Percentiles rank a stretch among this genome's conserved stretches.
These are phyloP conservation scores for Psophia crepitans DNA, from an alignment of 2,113 vertebrate species.

Conservation along the genomic window DNA sequence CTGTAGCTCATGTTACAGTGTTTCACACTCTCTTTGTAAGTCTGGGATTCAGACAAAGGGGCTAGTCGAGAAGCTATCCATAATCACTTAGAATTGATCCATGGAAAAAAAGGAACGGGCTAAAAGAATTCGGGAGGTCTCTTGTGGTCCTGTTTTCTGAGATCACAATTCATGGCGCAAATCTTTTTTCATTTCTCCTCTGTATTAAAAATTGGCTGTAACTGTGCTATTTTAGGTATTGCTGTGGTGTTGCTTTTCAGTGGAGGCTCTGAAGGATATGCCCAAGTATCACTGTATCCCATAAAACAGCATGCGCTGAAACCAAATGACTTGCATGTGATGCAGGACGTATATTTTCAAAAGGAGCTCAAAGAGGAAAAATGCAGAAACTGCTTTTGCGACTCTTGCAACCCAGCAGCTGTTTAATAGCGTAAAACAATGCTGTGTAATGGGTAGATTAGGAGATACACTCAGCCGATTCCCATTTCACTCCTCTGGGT, in stretches of 20 bases:
- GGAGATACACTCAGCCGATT: not conserved
- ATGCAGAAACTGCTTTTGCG: not conserved
- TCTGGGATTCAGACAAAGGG: not conserved
- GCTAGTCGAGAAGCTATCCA: not conserved
- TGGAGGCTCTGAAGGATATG: not conserved
- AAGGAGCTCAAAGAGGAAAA: not conserved
- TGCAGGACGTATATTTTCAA: not conserved
- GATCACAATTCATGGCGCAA: not conserved
- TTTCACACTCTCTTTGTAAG: not conserved
- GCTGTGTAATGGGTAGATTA: not conserved
- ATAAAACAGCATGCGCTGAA: not conserved
- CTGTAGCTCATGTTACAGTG: not conserved
- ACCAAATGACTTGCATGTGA: not conserved
- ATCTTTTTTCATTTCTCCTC: not conserved
- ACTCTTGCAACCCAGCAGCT: not conserved
- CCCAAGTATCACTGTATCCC: not conserved
- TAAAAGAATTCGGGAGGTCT: not conserved
- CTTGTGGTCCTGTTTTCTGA: not conserved
- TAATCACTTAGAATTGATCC: not conserved
- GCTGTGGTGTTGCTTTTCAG: not conserved
- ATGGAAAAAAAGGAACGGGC: not conserved
- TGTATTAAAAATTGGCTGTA: not conserved
- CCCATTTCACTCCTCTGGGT: not conserved
- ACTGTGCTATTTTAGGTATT: not conserved
- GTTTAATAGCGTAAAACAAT: not conserved